A percentile compares a stretch with the other conserved stretches of the same genome.
Conservation (phyloP, 2,797 vertebrate species). For the Oophaga sylvatica region DNA sequence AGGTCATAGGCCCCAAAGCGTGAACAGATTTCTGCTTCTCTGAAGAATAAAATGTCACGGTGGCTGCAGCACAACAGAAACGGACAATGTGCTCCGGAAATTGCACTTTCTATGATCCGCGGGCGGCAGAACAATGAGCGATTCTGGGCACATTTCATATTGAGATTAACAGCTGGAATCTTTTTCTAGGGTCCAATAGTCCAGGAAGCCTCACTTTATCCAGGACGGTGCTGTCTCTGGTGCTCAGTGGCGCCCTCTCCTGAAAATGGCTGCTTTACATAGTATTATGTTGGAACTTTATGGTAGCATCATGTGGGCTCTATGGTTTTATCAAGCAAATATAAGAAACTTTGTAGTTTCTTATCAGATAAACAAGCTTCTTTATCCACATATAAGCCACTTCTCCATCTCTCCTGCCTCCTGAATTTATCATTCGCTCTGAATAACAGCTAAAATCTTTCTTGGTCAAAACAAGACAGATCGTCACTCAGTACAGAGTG, state of each 20-base stretch:
- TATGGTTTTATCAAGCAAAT: too few species aligned
- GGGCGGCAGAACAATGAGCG: not conserved
- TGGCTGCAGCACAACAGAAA: not conserved
- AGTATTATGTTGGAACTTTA: not conserved
- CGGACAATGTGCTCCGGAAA: not conserved
- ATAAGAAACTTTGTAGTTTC: too few species aligned
- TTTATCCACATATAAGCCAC: too few species aligned
- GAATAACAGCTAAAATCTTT: too few species aligned
- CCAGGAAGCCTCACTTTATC: too few species aligned
- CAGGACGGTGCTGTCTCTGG: not conserved
- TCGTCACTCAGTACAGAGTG: too few species aligned
- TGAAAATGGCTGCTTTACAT: not conserved
- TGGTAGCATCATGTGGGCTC: not conserved
- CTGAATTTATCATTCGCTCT: too few species aligned
- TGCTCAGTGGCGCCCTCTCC: not conserved
- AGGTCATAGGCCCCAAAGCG: conserved; percentile 47
- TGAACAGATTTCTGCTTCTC: conserved; percentile 23
- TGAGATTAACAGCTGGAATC: not conserved
- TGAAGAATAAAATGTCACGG: conserved; percentile 31
- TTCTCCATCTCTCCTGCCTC: too few species aligned
- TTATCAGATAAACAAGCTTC: too few species aligned
- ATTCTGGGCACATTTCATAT: not conserved
- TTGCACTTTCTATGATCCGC: not conserved
- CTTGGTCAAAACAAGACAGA: too few species aligned
- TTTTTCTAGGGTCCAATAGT: too few species aligned